phyloP scores from a whole-genome alignment of 1,140 invertebrate species.

The Drosophila miranda region DNA sequence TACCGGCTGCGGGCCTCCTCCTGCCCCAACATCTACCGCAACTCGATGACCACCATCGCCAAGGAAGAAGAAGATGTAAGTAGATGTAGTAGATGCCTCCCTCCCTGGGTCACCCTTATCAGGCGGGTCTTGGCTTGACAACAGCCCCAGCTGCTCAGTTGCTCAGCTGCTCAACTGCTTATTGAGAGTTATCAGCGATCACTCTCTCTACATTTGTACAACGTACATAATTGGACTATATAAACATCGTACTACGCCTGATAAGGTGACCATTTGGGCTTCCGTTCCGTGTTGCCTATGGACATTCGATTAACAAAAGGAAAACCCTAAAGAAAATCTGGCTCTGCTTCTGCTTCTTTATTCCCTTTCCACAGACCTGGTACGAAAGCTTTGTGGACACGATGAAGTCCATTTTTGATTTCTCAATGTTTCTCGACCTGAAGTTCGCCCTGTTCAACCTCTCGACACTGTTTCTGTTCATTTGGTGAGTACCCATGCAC shows the following conservation, averaged over 20 bases:
- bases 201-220: not conserved
- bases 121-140: slow-evolving; percentile 43
- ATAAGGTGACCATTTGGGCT: slow-evolving; percentile 27
- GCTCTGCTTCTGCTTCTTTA: slow-evolving; percentile 35
- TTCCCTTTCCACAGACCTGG: slow-evolving; percentile 87
- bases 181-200: slow-evolving; percentile 35
- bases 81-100: slow-evolving; percentile 14
- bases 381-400: slow-evolving; percentile 88
- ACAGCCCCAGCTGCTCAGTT: slow-evolving; percentile 18
- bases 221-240: slow-evolving; percentile 7
- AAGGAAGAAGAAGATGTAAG: slow-evolving; percentile 87
- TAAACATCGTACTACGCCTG: slow-evolving; percentile 3
- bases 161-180: slow-evolving; percentile 5
- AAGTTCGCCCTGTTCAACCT: slow-evolving; percentile 92
- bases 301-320: too few relatives aligned
- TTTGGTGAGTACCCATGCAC: slow-evolving; percentile 84
- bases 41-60: slow-evolving; percentile 93
- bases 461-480: slow-evolving; percentile 92
- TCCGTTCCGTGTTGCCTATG: too few relatives aligned
- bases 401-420: slow-evolving; percentile 89
- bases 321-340: not conserved
- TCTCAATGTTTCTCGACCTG: slow-evolving; percentile 90
- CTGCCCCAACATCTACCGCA: slow-evolving; percentile 94
- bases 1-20: slow-evolving; percentile 93
- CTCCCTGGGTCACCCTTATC: slow-evolving; percentile 30